Conservation (phyloP, 2,888 invertebrate genomes). For the Heliconius ismenius region DNA sequence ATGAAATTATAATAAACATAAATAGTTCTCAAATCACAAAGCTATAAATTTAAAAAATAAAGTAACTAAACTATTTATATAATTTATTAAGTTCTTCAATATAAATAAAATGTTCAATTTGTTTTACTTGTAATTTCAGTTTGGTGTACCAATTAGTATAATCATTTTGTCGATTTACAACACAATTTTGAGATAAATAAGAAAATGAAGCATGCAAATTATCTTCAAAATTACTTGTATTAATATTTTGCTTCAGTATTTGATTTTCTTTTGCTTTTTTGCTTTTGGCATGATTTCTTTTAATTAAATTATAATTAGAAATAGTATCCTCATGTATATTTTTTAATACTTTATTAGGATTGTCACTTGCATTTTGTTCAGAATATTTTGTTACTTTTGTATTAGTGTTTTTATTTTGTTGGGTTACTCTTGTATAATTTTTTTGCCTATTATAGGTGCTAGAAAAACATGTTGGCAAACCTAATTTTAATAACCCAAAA, state of each 20-base stretch:
- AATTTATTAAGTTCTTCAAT: conserved; percentile 60
- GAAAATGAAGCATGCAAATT: background rate
- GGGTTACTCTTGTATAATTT: conserved; percentile 37
- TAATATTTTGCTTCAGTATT: background rate
- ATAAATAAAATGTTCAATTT: conserved; percentile 62
- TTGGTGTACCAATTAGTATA: conserved; percentile 60
- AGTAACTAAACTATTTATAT: conserved; percentile 26
- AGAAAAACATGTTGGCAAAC: conserved; percentile 55
- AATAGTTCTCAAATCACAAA: background rate
- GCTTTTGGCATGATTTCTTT: background rate
- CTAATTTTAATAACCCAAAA: conserved; percentile 44
- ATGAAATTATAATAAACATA: background rate
- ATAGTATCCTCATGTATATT: background rate
- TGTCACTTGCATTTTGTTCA: background rate
- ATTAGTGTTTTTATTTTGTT: background rate
- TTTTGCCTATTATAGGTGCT: conserved; percentile 43
- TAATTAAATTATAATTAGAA: background rate
- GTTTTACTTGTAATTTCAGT: conserved; percentile 58
- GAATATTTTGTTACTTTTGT: conserved; percentile 4
- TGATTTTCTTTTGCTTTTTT: background rate
- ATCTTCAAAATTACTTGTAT: background rate
- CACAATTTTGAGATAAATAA: background rate
- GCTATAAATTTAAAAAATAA: background rate
- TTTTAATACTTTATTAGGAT: background rate
- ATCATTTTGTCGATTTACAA: conserved; percentile 1